Evolutionary conservation across 2,113 vertebrate genomes (phyloP), one percentile per base, ranked within the genome.

Genomic region (Lampris incognitus): DNA sequence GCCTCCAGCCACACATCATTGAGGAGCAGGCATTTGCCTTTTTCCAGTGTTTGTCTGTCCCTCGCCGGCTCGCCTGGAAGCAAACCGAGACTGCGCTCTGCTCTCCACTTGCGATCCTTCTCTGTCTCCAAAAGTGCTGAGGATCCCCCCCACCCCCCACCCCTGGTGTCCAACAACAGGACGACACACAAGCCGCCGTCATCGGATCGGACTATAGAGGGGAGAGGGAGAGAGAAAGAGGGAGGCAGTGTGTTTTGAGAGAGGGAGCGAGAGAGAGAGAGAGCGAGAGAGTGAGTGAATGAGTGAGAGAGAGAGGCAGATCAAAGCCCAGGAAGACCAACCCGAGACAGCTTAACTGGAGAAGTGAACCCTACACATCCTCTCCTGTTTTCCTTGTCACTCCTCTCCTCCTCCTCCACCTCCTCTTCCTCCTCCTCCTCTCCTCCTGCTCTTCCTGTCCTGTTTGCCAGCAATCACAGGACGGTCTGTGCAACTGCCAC

Each of bases 351-450:
- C 90, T 90, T 68, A 78, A 86, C 82, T 63, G 78, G 87, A 87
- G 84, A 91, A 92, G 92, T 91, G 88, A 91, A 86, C 82, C 58
- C 81, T 88, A 69, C 69, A 81, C 69, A 55, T 89, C 84, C 81
- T 83, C 83, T 85, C 86, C 89, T 86, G 61, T 87, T 86, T 76
- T 90, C 89, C 88, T 89, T 62, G 74, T 84, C 85, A 86, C 87
- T 84, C 85, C 86, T 89, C 76, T 88, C 79, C 81, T 86, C 81
- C 40, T 55, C 37, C 46, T 61, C 46, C n/a, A 10, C 58, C 46
- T 44, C 48, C 37, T 44, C 59, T 37, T 56, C 55, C 56, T 42
- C n/a, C 40, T 73, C 50, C 78, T 85, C 77, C 60, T 73, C 56
- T 88, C 78, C 78, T 87, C 76, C 80, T 81, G 76, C 67, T 83